These are phyloP conservation scores for Salvator merianae DNA, from an alignment of 2,113 vertebrate species.

Conservation along the genomic window DNA sequence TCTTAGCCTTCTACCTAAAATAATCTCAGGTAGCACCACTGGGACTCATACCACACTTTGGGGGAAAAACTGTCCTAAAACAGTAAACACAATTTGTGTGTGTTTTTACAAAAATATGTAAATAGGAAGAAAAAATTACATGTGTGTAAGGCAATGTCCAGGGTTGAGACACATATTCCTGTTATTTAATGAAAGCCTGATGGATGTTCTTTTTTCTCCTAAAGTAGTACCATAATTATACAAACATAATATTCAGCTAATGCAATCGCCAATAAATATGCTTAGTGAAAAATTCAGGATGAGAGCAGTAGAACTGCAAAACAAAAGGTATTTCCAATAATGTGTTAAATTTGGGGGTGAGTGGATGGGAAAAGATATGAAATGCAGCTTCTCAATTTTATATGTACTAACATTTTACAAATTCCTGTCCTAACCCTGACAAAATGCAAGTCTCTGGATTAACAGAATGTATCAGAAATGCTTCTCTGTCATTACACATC, in stretches of 20 bases:
- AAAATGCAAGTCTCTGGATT: conserved; percentile 74
- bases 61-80: conserved; percentile 23
- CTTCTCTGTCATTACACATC: conserved; percentile 68
- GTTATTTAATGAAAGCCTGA: conserved; percentile 56
- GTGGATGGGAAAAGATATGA: not conserved
- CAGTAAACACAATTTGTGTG: conserved; percentile 60
- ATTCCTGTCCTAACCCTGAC: conserved; percentile 76
- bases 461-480: conserved; percentile 79
- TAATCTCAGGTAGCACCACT: too few species aligned
- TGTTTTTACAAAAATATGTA: conserved; percentile 67
- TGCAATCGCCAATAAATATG: conserved; percentile 63
- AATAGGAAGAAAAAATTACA: conserved; percentile 52
- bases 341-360: not conserved
- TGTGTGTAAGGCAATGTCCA: conserved; percentile 59
- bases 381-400: conserved; percentile 69
- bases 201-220: conserved; percentile 61
- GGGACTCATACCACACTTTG: too few species aligned
- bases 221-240: conserved; percentile 65
- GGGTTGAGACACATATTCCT: conserved; percentile 62
- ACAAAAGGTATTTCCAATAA: conserved; percentile 58
- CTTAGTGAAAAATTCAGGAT: conserved; percentile 67
- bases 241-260: conserved; percentile 70
- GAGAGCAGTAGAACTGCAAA: conserved; percentile 70
- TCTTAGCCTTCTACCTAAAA: too few species aligned
- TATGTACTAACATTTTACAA: conserved; percentile 63